Evolutionary conservation across 2,888 invertebrate species (phyloP).

Genomic region (Drosophila borborema): DNA sequence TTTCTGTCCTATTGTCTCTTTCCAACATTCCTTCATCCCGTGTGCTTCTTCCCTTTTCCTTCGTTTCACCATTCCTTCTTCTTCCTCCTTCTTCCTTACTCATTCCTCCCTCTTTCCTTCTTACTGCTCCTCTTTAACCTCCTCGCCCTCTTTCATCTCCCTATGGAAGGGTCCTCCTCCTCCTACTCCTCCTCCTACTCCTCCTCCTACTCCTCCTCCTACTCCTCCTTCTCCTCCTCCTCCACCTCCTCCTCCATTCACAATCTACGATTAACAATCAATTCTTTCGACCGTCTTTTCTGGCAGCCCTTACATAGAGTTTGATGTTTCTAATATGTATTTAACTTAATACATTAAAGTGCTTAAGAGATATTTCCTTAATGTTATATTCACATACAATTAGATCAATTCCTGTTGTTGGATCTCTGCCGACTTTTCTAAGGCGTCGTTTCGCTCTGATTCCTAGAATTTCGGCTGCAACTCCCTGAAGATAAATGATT

Average conservation of each 20-base stretch:
- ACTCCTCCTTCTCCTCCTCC: background rate
- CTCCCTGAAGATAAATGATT: conserved; percentile 68
- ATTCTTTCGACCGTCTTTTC: background rate
- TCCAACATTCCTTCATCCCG: too few species aligned
- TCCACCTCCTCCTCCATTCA: background rate
- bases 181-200: too few species aligned
- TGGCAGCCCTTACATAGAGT: background rate
- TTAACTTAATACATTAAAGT: background rate
- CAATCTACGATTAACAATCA: too few species aligned
- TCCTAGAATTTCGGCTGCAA: conserved; percentile 58
- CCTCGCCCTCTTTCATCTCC: background rate
- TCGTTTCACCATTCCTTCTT: too few species aligned
- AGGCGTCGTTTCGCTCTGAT: conserved; percentile 62
- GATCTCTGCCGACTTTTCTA: conserved; percentile 7
- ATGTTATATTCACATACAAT: background rate
- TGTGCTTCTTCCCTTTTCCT: too few species aligned
- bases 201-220: background rate
- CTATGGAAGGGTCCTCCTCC: background rate
- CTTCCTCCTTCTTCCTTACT: too few species aligned
- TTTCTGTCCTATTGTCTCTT: too few species aligned
- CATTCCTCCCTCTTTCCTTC: background rate
- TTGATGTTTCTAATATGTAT: background rate
- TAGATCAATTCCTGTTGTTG: background rate
- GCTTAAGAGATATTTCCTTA: background rate
- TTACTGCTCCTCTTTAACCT: background rate